Conservation (phyloP, 92 coral and sea anemone genomes). For the Phenganax marumi region DNA sequence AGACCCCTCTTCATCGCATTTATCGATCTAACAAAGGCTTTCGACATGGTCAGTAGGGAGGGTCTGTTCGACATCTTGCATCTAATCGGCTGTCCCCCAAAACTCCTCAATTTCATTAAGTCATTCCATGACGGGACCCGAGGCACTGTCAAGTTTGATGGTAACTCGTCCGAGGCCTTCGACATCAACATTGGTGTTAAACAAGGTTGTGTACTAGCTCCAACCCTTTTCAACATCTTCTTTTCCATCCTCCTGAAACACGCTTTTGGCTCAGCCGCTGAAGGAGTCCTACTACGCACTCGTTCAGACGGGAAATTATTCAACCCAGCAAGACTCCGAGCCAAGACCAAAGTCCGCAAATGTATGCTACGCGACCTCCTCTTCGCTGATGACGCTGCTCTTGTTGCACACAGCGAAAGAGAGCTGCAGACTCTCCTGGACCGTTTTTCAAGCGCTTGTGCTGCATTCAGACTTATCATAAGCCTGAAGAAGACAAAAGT, state of each 20-base stretch:
- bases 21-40: constrained; percentile 40
- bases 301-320: constrained; percentile 45
- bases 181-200: constrained; percentile 40
- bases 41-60: neutral
- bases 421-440: constrained; percentile 35
- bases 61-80: constrained; percentile 16
- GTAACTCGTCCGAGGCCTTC: constrained; percentile 15
- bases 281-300: constrained; percentile 42
- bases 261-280: constrained; percentile 23
- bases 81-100: constrained; percentile 28
- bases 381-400: constrained; percentile 32
- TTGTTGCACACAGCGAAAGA: constrained; percentile 14
- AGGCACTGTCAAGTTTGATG: constrained; percentile 22
- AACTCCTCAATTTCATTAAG: neutral
- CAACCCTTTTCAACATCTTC: constrained; percentile 44
- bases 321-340: constrained; percentile 30
- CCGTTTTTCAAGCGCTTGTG: constrained; percentile 19
- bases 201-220: constrained; percentile 47
- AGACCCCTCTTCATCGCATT: constrained; percentile 13
- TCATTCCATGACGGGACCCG: constrained; percentile 26
- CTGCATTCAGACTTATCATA: constrained; percentile 32
- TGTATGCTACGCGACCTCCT: constrained; percentile 3
- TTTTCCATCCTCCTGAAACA: constrained; percentile 36
- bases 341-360: constrained; percentile 24
- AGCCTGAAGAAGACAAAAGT: constrained; percentile 36